Conservation (phyloP, 2,113 vertebrate species). For the Sminthopsis crassicaudata region DNA sequence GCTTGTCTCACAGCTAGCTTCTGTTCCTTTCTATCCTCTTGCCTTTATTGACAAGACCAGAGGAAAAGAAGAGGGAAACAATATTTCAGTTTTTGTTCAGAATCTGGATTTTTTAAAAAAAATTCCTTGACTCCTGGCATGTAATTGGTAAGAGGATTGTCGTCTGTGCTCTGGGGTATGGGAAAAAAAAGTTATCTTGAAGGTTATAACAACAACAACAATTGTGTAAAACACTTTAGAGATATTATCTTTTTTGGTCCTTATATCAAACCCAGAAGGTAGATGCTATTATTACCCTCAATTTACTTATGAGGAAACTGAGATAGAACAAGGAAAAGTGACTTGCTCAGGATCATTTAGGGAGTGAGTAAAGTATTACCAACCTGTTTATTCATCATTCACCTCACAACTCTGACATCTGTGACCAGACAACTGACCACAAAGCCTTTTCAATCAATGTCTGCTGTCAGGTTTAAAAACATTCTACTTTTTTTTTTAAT, state of each 20-base stretch:
- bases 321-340: not conserved
- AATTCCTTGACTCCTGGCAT: not conserved
- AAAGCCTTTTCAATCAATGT: constrained; percentile 6
- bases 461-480: constrained; percentile 49
- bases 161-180: not conserved
- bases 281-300: not conserved
- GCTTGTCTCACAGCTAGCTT: constrained; percentile 41
- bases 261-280: not conserved
- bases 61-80: constrained; percentile 27
- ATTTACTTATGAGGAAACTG: not conserved
- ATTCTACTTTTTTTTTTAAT: constrained; percentile 13
- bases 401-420: constrained; percentile 5
- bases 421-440: not conserved
- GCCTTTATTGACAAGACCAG: constrained; percentile 35
- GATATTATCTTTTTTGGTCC: not conserved
- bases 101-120: not conserved
- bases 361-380: not conserved
- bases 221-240: not conserved
- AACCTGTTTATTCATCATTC: not conserved
- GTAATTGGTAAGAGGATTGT: constrained; percentile 43
- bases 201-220: not conserved
- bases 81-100: constrained; percentile 21
- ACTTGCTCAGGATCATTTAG: not conserved
- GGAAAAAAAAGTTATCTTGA: constrained; percentile 1
- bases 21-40: constrained; percentile 26